Evolutionary conservation across 1,140 invertebrate species (phyloP).

Genomic region (Penaeus chinensis): DNA sequence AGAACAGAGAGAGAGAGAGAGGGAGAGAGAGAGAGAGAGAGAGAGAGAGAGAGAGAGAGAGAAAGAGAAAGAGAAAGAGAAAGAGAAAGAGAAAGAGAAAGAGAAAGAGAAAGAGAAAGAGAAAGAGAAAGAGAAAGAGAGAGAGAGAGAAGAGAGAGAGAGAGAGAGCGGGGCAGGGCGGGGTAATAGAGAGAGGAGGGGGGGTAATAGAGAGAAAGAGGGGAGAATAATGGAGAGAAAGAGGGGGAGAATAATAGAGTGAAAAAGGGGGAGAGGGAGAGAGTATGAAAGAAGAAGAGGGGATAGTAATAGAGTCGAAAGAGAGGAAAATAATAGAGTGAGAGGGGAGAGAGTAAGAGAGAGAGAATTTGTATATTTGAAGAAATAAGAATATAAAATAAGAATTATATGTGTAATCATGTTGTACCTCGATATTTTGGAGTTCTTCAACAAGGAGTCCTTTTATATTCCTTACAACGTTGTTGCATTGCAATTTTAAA

Average conservation of each 20-base stretch:
- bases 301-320: background rate
- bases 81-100: conserved; percentile 6
- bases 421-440: too few relatives aligned
- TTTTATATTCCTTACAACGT: too few relatives aligned
- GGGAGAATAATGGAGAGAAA: background rate
- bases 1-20: background rate
- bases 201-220: background rate
- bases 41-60: conserved; percentile 22
- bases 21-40: conserved; percentile 8
- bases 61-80: conserved; percentile 6
- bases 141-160: too few relatives aligned
- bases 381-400: too few relatives aligned
- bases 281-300: background rate
- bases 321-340: background rate
- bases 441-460: too few relatives aligned
- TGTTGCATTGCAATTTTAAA: background rate
- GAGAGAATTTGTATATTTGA: too few relatives aligned
- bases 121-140: background rate
- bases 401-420: too few relatives aligned
- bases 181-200: background rate
- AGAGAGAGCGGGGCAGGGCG: background rate
- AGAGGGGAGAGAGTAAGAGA: background rate
- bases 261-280: background rate
- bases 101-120: conserved; percentile 12
- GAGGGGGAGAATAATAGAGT: background rate